A percentile compares a stretch with the other conserved stretches of the same genome.
phyloP scores from a whole-genome alignment of 2,113 vertebrate genomes.

The Tapirus terrestris region DNA sequence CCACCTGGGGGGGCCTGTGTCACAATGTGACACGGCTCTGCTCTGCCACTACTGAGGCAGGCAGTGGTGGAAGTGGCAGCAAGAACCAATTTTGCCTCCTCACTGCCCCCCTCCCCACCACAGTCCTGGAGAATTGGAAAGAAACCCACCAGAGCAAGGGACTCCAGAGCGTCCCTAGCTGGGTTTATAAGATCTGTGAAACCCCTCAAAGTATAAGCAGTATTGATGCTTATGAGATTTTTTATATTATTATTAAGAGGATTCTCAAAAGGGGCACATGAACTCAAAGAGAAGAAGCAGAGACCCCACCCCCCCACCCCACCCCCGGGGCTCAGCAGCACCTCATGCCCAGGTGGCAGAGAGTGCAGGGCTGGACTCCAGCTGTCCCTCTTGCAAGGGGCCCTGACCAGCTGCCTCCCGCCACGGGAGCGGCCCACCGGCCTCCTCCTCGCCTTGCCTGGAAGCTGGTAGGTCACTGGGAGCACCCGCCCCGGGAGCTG shows the following conservation, averaged over 20 bases:
- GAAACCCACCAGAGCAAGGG: not conserved
- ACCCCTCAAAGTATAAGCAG: slow-evolving; percentile 39
- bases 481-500: not conserved
- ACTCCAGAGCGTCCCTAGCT: slow-evolving; percentile 19
- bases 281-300: slow-evolving; percentile 15
- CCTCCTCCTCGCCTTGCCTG: not conserved
- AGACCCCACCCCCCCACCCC: not conserved
- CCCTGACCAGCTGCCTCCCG: not conserved
- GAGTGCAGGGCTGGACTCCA: not conserved
- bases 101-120: no score
- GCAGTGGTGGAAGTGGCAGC: not conserved
- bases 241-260: slow-evolving; percentile 44
- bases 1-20: not conserved
- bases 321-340: not conserved
- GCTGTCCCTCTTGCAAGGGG: not conserved
- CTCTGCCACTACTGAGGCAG: not conserved
- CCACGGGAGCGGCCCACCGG: not conserved
- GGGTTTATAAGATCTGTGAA: slow-evolving; percentile 40
- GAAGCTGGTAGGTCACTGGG: not conserved
- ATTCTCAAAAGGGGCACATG: slow-evolving; percentile 22
- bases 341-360: not conserved
- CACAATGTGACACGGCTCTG: not conserved
- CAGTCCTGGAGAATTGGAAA: not conserved
- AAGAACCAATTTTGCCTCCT: not conserved
- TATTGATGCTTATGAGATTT: slow-evolving; percentile 49